phyloP scores from a whole-genome alignment of 1,140 invertebrate genomes.

The Pseudachorutes palmiensis region DNA sequence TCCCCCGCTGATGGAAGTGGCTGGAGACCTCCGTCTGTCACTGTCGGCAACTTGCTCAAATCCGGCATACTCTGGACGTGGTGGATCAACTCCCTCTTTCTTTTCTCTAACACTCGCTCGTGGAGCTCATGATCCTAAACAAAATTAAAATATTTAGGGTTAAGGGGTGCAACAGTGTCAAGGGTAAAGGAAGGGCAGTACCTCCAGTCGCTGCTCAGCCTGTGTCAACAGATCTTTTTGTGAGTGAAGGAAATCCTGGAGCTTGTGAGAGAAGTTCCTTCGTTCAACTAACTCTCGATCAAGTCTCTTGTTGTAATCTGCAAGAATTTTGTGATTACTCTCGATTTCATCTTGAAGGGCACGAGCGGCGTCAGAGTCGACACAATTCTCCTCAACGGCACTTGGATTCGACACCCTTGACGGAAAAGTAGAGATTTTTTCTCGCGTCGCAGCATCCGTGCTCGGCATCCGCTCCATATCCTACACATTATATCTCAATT shows the following conservation, averaged over 20 bases:
- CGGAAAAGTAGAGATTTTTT: constrained; percentile 85
- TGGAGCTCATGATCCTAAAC: constrained; percentile 63
- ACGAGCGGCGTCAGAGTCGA: constrained; percentile 33
- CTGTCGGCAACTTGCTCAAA: constrained; percentile 77
- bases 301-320: constrained; percentile 82
- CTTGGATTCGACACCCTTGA: constrained; percentile 84
- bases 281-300: constrained; percentile 79
- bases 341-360: constrained; percentile 13
- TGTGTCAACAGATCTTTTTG: constrained; percentile 75
- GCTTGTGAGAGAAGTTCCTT: constrained; percentile 70
- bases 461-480: constrained; percentile 89
- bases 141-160: constrained; percentile 16
- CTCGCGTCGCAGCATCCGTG: constrained; percentile 80
- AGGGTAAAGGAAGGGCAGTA: constrained; percentile 42
- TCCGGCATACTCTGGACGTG: constrained; percentile 89
- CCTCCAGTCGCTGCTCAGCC: constrained; percentile 76
- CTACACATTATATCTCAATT: constrained; percentile 47
- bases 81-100: constrained; percentile 67
- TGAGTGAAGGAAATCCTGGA: constrained; percentile 73
- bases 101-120: constrained; percentile 25
- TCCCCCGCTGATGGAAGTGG: constrained; percentile 89
- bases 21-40: constrained; percentile 77
- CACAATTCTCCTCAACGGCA: constrained; percentile 30
- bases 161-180: not conserved
- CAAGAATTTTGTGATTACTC: constrained; percentile 51